A percentile compares a stretch with the other conserved stretches of the same genome.
Evolutionary conservation across 2,797 vertebrate genomes (phyloP).

Genomic region (Champsocephalus esox): DNA sequence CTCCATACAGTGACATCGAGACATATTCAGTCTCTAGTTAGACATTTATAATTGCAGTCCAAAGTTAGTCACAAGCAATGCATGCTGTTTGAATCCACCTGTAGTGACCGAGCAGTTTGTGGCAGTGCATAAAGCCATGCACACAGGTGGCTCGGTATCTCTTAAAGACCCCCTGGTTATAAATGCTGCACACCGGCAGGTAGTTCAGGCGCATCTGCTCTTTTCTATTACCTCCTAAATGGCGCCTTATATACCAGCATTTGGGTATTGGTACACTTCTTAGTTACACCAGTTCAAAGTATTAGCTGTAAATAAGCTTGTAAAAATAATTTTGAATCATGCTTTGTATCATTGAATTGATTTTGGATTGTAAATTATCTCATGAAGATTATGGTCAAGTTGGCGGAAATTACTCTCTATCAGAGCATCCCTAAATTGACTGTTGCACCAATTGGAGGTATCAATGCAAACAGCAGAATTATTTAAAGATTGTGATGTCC

Average conservation of each 20-base stretch:
- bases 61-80: conserved; percentile 68
- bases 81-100: conserved; percentile 71
- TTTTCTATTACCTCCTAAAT: conserved; percentile 65
- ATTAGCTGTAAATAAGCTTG: conserved; percentile 83
- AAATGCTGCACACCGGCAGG: conserved; percentile 63
- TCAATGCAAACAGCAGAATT: conserved; percentile 42
- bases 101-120: conserved; percentile 56
- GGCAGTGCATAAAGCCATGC: conserved; percentile 46
- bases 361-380: conserved; percentile 68
- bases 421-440: conserved; percentile 49
- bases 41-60: conserved; percentile 60
- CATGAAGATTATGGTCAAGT: conserved; percentile 48
- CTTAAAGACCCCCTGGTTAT: conserved; percentile 45
- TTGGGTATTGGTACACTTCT: conserved; percentile 64
- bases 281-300: conserved; percentile 73
- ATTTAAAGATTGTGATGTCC: conserved; percentile 53
- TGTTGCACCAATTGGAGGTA: conserved; percentile 40
- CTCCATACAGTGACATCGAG: conserved; percentile 44
- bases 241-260: conserved; percentile 52
- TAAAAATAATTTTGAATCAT: conserved; percentile 73
- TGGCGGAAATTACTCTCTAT: conserved; percentile 41
- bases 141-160: conserved; percentile 48
- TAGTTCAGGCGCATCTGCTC: conserved; percentile 61
- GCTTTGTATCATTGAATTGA: conserved; percentile 69
- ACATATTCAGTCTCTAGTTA: conserved; percentile 40